Conservation (phyloP, 1,140 invertebrate species). For the Hypothenemus hampei region DNA sequence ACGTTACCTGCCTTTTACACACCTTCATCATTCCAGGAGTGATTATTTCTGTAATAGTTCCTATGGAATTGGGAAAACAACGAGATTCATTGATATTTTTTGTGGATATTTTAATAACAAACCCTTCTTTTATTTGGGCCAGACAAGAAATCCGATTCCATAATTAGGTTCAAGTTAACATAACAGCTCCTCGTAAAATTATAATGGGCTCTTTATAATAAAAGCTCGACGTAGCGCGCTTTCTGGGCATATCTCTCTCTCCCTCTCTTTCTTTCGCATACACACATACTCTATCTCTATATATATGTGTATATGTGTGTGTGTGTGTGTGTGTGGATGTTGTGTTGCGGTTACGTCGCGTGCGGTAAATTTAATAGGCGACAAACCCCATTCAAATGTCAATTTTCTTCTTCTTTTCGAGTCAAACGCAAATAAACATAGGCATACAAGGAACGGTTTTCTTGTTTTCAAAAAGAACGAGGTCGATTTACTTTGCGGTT, state of each 20-base stretch:
- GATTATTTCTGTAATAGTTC: no score
- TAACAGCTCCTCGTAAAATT: conserved; percentile 16
- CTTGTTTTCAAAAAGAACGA: no score
- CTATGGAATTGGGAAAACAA: background rate
- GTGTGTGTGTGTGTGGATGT: no score
- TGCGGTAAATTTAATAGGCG: conserved; percentile 20
- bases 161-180: conserved; percentile 5
- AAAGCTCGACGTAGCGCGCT: conserved; percentile 3
- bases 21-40: no score
- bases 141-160: conserved; percentile 9
- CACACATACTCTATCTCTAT: no score
- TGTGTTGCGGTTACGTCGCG: conserved; percentile 21
- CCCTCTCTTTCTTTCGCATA: no score
- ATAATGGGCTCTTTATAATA: conserved; percentile 13
- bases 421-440: conserved; percentile 18
- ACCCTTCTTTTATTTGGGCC: background rate
- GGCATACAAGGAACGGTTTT: no score
- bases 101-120: background rate
- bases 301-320: no score
- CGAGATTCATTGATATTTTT: background rate
- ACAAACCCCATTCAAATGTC: conserved; percentile 18
- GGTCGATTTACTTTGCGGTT: conserved; percentile 10
- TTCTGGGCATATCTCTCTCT: conserved; percentile 18
- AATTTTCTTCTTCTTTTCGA: conserved; percentile 13
- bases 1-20: no score